Conservation (phyloP, 2,113 vertebrate species). For the Falcunculus frontatus region DNA sequence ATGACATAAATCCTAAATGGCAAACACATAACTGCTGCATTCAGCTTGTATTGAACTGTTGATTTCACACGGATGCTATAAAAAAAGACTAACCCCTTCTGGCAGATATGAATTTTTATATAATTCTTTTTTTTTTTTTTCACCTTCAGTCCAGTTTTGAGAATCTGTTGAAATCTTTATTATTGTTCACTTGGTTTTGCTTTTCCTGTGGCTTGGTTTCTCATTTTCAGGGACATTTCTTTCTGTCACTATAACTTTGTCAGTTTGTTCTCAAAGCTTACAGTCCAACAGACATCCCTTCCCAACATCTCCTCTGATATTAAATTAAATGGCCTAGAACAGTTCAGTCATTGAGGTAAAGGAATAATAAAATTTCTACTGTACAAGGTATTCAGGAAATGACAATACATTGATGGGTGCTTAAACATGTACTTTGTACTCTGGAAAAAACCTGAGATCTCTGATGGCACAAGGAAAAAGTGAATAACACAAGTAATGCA, state of each 20-base stretch:
- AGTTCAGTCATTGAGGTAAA: neutral
- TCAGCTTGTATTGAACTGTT: neutral
- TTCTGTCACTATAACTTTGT: neutral
- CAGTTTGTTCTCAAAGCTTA: neutral
- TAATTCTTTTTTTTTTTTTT: neutral
- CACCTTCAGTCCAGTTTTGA: neutral
- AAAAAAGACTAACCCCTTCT: neutral
- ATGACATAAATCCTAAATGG: conserved; percentile 15
- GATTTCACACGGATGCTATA: neutral
- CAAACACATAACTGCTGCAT: neutral
- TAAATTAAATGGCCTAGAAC: neutral
- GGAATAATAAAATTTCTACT: neutral
- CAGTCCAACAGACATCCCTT: neutral
- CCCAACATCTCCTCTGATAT: neutral
- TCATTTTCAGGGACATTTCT: neutral
- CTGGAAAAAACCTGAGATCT: neutral
- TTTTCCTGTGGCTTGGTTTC: neutral
- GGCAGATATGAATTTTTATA: neutral
- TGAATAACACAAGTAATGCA: neutral
- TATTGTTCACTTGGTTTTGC: neutral
- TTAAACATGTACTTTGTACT: neutral
- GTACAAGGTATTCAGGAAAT: neutral
- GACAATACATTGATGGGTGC: neutral
- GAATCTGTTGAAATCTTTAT: neutral
- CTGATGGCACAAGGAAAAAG: neutral